These are phyloP conservation scores for Zophobas morio DNA, from an alignment of 1,140 invertebrate species.

Conservation along the genomic window DNA sequence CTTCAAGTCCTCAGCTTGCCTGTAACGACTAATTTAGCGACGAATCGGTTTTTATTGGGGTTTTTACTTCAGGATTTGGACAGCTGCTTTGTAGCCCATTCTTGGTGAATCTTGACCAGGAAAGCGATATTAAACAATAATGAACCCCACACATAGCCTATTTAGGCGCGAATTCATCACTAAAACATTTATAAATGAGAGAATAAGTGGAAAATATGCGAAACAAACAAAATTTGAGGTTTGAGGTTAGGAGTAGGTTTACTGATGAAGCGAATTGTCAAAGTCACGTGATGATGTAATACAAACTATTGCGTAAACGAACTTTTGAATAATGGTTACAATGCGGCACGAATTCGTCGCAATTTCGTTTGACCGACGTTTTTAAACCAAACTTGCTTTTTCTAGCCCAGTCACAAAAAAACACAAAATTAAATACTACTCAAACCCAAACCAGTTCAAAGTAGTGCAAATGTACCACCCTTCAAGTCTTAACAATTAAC, in stretches of 20 bases:
- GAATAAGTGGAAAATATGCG: constrained; percentile 13
- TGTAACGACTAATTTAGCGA: constrained; percentile 63
- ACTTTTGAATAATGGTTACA: no score
- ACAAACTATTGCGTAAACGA: no score
- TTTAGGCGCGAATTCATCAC: neutral
- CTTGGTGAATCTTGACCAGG: neutral
- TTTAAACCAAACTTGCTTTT: no score
- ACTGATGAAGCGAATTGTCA: neutral
- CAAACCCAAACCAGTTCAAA: no score
- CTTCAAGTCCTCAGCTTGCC: constrained; percentile 81
- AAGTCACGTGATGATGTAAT: neutral
- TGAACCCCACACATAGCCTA: neutral
- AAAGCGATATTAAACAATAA: neutral
- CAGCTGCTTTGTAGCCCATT: constrained; percentile 80
- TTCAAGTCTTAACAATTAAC: no score
- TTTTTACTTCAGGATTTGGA: constrained; percentile 78
- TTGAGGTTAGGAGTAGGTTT: constrained; percentile 21
- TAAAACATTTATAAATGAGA: neutral
- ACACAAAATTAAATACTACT: no score
- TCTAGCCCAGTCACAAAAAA: no score
- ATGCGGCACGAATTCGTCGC: neutral
- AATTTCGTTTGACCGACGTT: no score
- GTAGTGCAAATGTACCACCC: no score
- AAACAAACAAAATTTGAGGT: constrained; percentile 1
- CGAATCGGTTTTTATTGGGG: constrained; percentile 48